Evolutionary conservation across 2,888 invertebrate genomes (phyloP).

Genomic region (Achlya flavicornis): DNA sequence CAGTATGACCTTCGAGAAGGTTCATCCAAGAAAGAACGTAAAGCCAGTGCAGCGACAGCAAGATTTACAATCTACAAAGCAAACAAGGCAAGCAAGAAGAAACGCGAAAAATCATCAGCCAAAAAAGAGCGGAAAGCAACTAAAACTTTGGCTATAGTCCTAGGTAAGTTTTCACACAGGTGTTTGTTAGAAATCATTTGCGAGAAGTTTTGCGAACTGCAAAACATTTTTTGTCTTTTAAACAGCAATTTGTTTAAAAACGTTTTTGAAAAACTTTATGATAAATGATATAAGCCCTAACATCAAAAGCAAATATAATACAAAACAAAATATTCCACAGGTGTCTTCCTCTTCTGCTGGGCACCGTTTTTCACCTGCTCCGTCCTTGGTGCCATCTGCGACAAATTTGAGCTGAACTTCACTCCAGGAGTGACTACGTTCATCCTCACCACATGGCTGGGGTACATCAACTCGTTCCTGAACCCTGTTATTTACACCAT

Average conservation of each 20-base stretch:
- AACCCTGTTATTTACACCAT: conserved; percentile 97
- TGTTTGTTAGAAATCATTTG: background rate
- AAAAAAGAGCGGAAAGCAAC: conserved; percentile 98
- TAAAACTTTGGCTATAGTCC: conserved; percentile 98
- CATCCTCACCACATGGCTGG: conserved; percentile 98
- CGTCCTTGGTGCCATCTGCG: conserved; percentile 98
- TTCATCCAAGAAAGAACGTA: conserved; percentile 88
- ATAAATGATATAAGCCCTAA: too few relatives aligned
- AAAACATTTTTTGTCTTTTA: background rate
- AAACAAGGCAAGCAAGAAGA: conserved; percentile 97
- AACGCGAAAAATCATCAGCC: conserved; percentile 96
- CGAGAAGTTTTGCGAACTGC: background rate
- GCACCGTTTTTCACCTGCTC: conserved; percentile 99
- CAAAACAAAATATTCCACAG: conserved; percentile 80
- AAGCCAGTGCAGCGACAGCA: conserved; percentile 86
- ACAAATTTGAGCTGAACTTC: conserved; percentile 90
- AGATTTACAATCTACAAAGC: conserved; percentile 96
- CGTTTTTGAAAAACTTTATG: background rate
- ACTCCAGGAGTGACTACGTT: conserved; percentile 95
- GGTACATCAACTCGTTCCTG: conserved; percentile 98
- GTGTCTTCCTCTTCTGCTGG: conserved; percentile 99
- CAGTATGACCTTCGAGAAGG: conserved; percentile 72
- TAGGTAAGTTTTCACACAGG: conserved; percentile 88
- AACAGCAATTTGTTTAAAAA: too few relatives aligned
- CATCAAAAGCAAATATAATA: too few relatives aligned